Evolutionary conservation across 2,113 vertebrate genomes (phyloP).

Genomic region (Hemicordylus capensis): DNA sequence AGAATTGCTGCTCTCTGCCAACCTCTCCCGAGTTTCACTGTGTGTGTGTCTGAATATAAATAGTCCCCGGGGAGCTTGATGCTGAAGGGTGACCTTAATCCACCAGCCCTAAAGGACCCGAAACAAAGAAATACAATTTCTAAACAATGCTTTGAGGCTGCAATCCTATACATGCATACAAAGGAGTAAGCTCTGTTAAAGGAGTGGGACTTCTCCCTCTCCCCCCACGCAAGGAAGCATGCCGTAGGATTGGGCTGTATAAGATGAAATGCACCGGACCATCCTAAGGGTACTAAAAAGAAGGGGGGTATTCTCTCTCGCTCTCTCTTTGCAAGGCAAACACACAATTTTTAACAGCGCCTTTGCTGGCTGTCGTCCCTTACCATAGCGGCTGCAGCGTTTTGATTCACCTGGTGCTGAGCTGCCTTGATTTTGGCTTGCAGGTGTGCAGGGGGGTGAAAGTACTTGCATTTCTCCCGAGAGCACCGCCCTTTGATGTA

Average conservation of each 20-base stretch:
- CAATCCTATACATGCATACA: background rate
- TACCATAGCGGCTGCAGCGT: slow-evolving; percentile 87
- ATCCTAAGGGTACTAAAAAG: background rate
- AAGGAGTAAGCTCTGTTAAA: background rate
- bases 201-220: too few species aligned
- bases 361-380: slow-evolving; percentile 61
- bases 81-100: too few species aligned
- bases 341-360: slow-evolving; percentile 7
- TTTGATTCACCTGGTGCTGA: slow-evolving; percentile 96
- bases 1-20: too few species aligned
- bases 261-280: background rate
- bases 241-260: background rate
- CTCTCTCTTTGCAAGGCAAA: background rate
- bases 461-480: slow-evolving; percentile 99
- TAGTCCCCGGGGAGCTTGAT: too few species aligned
- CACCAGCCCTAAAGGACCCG: too few species aligned
- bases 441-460: slow-evolving; percentile 96
- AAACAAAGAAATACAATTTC: too few species aligned
- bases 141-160: background rate
- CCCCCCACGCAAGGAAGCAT: too few species aligned
- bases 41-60: too few species aligned
- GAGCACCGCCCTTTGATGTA: slow-evolving; percentile 98
- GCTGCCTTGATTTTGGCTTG: slow-evolving; percentile 98
- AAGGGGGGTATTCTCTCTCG: too few species aligned
- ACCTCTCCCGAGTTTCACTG: too few species aligned